These are phyloP conservation scores for Eubucco bourcierii DNA, from an alignment of 2,113 vertebrate species.

Conservation along the genomic window DNA sequence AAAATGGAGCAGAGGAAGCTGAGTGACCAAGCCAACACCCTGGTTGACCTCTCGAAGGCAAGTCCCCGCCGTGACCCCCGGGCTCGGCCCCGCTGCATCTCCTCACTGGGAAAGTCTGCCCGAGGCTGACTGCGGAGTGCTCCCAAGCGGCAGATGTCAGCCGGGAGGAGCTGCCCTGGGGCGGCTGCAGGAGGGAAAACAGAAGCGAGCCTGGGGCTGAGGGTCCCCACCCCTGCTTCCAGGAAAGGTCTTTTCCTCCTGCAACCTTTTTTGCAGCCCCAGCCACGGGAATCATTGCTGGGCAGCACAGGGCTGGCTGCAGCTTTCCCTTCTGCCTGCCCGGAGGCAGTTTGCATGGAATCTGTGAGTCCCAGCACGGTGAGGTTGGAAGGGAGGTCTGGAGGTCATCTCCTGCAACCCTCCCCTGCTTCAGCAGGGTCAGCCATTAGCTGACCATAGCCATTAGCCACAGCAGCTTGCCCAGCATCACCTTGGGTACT, in stretches of 20 bases:
- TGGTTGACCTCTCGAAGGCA: slow-evolving; percentile 98
- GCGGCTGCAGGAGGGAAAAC: not conserved
- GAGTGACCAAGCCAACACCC: slow-evolving; percentile 97
- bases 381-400: no score
- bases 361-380: no score
- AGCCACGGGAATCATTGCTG: not conserved
- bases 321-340: not conserved
- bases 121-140: not conserved
- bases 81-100: not conserved
- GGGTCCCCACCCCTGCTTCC: not conserved
- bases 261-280: not conserved
- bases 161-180: not conserved
- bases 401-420: no score
- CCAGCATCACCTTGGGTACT: no score
- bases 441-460: no score
- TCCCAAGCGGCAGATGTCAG: not conserved
- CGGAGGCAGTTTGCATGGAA: not conserved
- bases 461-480: no score
- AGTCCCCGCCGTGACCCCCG: not conserved
- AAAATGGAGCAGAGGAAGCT: slow-evolving; percentile 99
- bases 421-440: no score
- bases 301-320: not conserved
- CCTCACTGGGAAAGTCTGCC: not conserved
- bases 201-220: not conserved
- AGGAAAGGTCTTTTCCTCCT: not conserved